A percentile compares a stretch with the other conserved stretches of the same genome.
phyloP scores from a whole-genome alignment of 2,888 invertebrate species.

The Metopia argyrocephala region DNA sequence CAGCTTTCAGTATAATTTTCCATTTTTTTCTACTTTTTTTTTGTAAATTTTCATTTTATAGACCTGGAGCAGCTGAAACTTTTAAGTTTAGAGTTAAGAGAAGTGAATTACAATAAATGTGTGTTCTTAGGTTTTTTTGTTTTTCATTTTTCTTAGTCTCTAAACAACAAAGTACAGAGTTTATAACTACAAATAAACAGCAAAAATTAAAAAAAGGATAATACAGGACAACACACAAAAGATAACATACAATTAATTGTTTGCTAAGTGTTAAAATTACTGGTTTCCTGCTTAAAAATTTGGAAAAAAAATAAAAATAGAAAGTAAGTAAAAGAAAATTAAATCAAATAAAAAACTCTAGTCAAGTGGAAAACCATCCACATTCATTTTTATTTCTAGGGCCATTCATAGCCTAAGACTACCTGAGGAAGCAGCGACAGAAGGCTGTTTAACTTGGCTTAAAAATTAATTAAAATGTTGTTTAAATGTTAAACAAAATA shows the following conservation, averaged over 20 bases:
- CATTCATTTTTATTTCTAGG: constrained; percentile 55
- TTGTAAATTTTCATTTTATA: constrained; percentile 14
- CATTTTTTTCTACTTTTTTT: too few species aligned
- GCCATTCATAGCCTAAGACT: not conserved
- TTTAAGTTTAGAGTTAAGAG: constrained; percentile 1
- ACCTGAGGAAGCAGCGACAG: not conserved
- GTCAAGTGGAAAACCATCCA: not conserved
- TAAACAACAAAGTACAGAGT: constrained; percentile 25
- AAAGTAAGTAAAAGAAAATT: too few species aligned
- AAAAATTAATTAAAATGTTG: constrained; percentile 59
- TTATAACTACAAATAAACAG: too few species aligned
- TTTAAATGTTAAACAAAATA: not conserved
- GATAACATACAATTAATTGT: too few species aligned
- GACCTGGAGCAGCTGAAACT: constrained; percentile 13
- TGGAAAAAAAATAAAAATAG: not conserved
- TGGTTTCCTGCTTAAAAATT: constrained; percentile 46
- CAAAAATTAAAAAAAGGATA: not conserved
- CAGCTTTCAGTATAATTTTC: constrained; percentile 18
- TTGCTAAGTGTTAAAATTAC: too few species aligned
- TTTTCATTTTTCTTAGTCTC: not conserved
- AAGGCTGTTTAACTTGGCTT: constrained; percentile 10
- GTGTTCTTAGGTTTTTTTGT: not conserved
- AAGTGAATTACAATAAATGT: constrained; percentile 6
- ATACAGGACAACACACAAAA: not conserved
- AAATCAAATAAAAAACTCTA: not conserved